Evolutionary conservation across 2,797 vertebrate species (phyloP).

Genomic region (Rhinogobio ventralis): DNA sequence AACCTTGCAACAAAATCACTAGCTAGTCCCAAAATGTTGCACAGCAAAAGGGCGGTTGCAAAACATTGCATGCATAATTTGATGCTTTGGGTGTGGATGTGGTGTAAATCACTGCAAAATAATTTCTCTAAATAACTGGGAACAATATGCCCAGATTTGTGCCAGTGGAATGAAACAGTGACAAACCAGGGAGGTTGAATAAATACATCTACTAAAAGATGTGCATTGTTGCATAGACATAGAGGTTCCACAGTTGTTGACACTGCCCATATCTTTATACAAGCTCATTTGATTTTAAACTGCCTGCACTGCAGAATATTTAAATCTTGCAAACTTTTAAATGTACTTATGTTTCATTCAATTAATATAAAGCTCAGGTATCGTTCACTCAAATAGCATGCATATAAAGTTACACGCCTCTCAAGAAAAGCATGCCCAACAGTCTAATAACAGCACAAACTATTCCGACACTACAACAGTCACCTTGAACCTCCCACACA

Average conservation of each 20-base stretch:
- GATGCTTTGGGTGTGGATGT: conserved; percentile 58
- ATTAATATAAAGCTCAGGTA: neutral
- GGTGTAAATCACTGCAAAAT: conserved; percentile 43
- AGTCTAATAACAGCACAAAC: conserved; percentile 37
- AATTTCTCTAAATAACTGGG: conserved; percentile 28
- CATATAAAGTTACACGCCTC: conserved; percentile 15
- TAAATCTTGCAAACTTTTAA: neutral
- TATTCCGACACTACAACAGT: conserved; percentile 53
- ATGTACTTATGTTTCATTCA: neutral
- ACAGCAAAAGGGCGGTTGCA: conserved; percentile 13
- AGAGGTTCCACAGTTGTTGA: neutral
- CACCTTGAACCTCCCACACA: conserved; percentile 70
- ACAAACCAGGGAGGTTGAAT: neutral
- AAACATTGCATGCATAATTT: conserved; percentile 31
- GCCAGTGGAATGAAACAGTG: neutral
- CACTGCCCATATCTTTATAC: neutral
- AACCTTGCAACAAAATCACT: conserved; percentile 36
- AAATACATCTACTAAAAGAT: neutral
- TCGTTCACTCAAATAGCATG: neutral
- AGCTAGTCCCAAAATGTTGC: conserved; percentile 9
- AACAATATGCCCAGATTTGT: conserved; percentile 5
- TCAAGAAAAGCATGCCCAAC: conserved; percentile 4
- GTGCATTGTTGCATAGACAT: neutral
- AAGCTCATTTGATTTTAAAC: neutral
- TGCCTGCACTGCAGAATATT: neutral